Conservation (phyloP, 2,113 vertebrate species). For the Meles meles region DNA sequence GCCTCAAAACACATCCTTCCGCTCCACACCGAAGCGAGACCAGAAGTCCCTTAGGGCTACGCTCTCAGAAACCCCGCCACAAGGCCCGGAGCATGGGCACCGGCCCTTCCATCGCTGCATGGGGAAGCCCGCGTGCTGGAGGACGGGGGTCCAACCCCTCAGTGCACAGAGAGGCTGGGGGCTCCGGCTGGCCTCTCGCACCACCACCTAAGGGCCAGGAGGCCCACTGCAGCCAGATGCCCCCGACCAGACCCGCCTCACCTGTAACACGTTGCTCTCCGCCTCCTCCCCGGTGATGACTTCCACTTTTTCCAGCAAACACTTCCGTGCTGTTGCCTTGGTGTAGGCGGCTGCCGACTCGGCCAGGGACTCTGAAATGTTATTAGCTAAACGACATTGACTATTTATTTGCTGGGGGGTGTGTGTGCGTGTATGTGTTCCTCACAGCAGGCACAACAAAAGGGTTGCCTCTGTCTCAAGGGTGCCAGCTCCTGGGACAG, state of each 20-base stretch:
- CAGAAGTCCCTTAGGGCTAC: not conserved
- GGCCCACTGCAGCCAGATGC: not conserved
- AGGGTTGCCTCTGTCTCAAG: not conserved
- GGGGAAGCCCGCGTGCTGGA: not conserved
- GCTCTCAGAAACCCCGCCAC: not conserved
- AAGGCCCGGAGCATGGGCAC: not conserved
- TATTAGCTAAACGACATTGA: conserved; percentile 82
- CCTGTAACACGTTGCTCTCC: conserved; percentile 98
- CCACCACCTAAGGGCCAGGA: not conserved
- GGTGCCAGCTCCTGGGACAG: not conserved
- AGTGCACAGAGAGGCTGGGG: not conserved
- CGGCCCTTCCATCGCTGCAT: not conserved
- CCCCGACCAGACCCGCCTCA: conserved; percentile 66
- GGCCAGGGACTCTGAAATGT: conserved; percentile 93
- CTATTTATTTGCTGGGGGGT: conserved; percentile 3
- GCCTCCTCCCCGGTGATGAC: conserved; percentile 98
- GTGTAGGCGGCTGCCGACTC: conserved; percentile 98
- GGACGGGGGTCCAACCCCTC: not conserved
- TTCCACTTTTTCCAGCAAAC: conserved; percentile 96
- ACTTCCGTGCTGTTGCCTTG: conserved; percentile 97
- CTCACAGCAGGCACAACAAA: not conserved
- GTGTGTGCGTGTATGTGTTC: not conserved
- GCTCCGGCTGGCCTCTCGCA: not conserved
- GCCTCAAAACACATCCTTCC: not conserved
- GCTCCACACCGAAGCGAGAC: not conserved